Percentiles rank a stretch among this genome's conserved stretches.
phyloP scores from a whole-genome alignment of 2,888 invertebrate species.

The Cantharis flavilabris region DNA sequence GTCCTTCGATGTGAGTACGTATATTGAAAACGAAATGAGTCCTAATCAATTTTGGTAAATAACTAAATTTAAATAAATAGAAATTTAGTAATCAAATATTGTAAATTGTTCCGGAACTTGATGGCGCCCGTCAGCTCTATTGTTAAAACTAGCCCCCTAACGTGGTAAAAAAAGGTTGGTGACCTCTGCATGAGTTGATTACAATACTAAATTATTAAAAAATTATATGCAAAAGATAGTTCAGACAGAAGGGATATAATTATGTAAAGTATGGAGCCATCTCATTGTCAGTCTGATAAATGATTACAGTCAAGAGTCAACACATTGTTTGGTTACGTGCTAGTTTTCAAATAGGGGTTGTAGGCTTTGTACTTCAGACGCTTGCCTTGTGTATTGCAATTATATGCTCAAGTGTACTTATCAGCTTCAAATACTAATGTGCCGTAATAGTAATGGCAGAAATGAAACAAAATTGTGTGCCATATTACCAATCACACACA shows the following conservation, averaged over 20 bases:
- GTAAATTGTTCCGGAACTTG: not conserved
- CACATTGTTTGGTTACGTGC: no score
- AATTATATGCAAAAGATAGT: not conserved
- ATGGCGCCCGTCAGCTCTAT: not conserved
- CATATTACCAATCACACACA: no score
- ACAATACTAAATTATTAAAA: not conserved
- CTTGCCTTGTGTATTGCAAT: no score
- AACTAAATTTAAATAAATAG: not conserved
- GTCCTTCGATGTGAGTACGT: not conserved
- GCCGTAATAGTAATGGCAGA: no score
- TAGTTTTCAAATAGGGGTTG: no score
- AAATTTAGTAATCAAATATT: not conserved
- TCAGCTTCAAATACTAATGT: no score
- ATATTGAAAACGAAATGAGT: not conserved
- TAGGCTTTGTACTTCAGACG: no score
- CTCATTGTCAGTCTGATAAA: no score
- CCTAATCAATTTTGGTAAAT: not conserved
- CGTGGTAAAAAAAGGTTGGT: not conserved
- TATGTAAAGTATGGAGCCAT: no score
- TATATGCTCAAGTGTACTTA: no score
- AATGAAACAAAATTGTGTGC: no score
- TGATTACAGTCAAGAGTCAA: no score
- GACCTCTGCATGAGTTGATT: not conserved
- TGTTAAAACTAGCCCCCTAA: not conserved
- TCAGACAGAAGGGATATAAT: not conserved